Evolutionary conservation across 1,140 invertebrate genomes (phyloP), one percentile per base, ranked within the genome.

Genomic region (Drosophila lacteicornis): DNA sequence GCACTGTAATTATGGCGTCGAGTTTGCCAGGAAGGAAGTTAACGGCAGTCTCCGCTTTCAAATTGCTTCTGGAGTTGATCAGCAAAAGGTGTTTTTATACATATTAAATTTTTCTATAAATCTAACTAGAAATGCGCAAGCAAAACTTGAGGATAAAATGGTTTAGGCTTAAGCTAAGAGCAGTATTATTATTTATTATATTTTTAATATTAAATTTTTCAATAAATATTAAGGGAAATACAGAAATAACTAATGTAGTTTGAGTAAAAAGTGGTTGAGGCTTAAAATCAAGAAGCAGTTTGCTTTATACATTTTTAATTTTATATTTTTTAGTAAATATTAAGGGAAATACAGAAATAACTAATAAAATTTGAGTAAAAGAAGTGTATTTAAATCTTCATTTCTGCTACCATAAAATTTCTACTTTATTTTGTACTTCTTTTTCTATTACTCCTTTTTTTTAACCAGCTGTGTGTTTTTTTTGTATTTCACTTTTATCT

Each of bases 401-500:
- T 25, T n/a, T 4, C 3, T 13, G 11, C 3, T n/a, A 2, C 2
- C 22, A 25, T 25, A 25, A 36, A 13, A 11, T 25, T 40, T 38
- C 19, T 60, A 47, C 7, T n/a, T 17, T 15, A 38, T 45, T 40
- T 50, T 25, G 22, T 33, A 4, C 47, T 5, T 13, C 42, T 22
- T 53, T 43, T 65, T 69, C 27, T 25, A 22, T 58, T 25, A 17
- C 22, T 13, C 42, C 66, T 49, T 59, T 49, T 47, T 47, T 49
- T 63, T 36, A 22, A 38, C 36, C 33, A 38, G 2, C 33, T 55
- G 17, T 17, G 38, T 11, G 42, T 51, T 51, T 25, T 51, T 25
- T 58, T 79, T 78, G 68, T 81, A 71, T 63, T 70, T 85, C 75
- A 66, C 69, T 83, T 83, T 80, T 49, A 40, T 68, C 66, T 84